A percentile compares a stretch with the other conserved stretches of the same genome.
Conservation (phyloP, 2,888 invertebrate species). For the Himalopsyche japonica region DNA sequence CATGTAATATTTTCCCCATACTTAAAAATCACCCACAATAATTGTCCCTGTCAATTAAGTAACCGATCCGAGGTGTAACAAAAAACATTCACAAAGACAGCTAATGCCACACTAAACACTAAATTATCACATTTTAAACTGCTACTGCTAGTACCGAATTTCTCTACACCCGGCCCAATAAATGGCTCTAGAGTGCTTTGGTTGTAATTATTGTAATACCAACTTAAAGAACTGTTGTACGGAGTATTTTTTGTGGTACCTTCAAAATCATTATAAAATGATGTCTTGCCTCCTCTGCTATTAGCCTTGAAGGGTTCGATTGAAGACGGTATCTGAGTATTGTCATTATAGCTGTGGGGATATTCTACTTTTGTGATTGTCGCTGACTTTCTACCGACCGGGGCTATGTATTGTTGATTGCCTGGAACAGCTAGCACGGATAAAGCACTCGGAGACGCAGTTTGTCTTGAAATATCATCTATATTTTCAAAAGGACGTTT, state of each 20-base stretch:
- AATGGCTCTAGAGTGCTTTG: constrained; percentile 60
- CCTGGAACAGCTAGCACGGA: constrained; percentile 68
- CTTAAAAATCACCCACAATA: not conserved
- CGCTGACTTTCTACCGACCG: constrained; percentile 49
- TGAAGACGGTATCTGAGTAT: constrained; percentile 27
- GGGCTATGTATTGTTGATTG: constrained; percentile 47
- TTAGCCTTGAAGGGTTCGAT: constrained; percentile 43
- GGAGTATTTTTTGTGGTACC: constrained; percentile 55
- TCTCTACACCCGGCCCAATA: constrained; percentile 51
- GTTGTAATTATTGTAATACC: constrained; percentile 88
- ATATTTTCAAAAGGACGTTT: constrained; percentile 24
- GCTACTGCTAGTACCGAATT: constrained; percentile 13
- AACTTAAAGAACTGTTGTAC: constrained; percentile 66
- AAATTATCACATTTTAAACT: constrained; percentile 32
- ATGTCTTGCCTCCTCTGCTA: constrained; percentile 54
- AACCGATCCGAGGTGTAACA: not conserved
- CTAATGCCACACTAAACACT: constrained; percentile 13
- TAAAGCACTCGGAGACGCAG: constrained; percentile 56
- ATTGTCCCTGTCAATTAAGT: not conserved
- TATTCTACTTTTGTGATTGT: constrained; percentile 56
- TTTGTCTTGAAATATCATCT: constrained; percentile 44
- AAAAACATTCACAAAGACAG: not conserved
- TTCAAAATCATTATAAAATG: constrained; percentile 50
- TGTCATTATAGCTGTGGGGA: constrained; percentile 43
- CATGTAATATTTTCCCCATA: not conserved